Evolutionary conservation across 1,140 invertebrate genomes (phyloP).

Genomic region (Mylabris phalerata): DNA sequence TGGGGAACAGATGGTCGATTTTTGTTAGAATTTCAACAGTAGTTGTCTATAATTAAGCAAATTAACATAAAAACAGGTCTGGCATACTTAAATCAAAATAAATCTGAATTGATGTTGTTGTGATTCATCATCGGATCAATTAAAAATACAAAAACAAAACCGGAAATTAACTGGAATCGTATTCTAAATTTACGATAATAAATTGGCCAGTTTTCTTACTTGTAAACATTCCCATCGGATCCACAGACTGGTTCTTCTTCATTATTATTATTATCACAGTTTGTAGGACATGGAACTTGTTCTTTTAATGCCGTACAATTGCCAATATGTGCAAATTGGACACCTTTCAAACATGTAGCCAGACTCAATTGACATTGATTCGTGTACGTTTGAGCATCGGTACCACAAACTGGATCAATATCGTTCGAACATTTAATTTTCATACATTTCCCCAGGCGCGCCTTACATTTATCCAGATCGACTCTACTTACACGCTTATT

Average conservation of each 20-base stretch:
- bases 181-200: no score
- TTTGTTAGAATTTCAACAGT: no score
- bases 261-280: slow-evolving; percentile 62
- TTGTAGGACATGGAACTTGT: slow-evolving; percentile 60
- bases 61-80: no score
- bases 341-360: slow-evolving; percentile 72
- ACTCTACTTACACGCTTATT: slow-evolving; percentile 59
- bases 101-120: no score
- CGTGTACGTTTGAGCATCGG: slow-evolving; percentile 73
- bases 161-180: no score
- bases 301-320: slow-evolving; percentile 72
- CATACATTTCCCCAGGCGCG: slow-evolving; percentile 62
- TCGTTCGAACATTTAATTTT: slow-evolving; percentile 60
- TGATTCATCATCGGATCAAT: no score
- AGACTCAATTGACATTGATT: slow-evolving; percentile 75
- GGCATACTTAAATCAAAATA: no score
- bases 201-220: slow-evolving; percentile 45
- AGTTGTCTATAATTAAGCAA: not conserved
- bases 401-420: slow-evolving; percentile 72
- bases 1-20: no score
- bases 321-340: slow-evolving; percentile 79
- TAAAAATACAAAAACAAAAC: no score
- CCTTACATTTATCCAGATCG: slow-evolving; percentile 68
- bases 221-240: slow-evolving; percentile 86
- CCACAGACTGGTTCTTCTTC: slow-evolving; percentile 76